phyloP scores from a whole-genome alignment of 2,113 vertebrate genomes.

The Peromyscus leucopus region DNA sequence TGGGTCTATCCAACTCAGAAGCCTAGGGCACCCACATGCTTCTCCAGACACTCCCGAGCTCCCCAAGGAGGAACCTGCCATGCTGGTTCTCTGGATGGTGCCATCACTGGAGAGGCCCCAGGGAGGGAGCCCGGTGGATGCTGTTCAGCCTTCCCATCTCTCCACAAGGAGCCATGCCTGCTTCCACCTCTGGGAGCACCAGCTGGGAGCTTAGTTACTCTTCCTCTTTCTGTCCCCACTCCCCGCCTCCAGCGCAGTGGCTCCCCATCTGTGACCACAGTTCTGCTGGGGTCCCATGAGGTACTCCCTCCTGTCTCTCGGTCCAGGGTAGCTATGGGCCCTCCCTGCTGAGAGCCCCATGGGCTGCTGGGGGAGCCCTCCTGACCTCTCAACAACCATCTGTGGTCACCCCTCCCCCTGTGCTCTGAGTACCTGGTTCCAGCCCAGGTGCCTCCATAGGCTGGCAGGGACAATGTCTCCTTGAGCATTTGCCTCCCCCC shows the following conservation, averaged over 20 bases:
- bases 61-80: neutral
- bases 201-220: neutral
- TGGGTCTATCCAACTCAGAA: no score
- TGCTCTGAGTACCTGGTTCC: neutral
- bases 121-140: neutral
- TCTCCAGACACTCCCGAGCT: no score
- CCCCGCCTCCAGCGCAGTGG: neutral
- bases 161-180: neutral
- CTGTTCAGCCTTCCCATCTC: neutral
- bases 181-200: neutral
- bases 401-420: neutral
- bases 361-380: neutral
- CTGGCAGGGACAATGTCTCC: neutral
- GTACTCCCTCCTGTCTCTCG: neutral
- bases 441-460: neutral
- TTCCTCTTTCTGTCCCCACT: fast-evolving
- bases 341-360: neutral
- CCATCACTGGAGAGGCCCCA: neutral
- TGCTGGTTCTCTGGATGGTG: neutral
- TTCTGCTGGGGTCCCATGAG: neutral
- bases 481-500: neutral
- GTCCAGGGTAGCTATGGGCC: neutral
- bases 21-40: fast-evolving
- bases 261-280: neutral
- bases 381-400: neutral